These are phyloP conservation scores for Ia io DNA, from an alignment of 2,113 vertebrate species.

Conservation along the genomic window DNA sequence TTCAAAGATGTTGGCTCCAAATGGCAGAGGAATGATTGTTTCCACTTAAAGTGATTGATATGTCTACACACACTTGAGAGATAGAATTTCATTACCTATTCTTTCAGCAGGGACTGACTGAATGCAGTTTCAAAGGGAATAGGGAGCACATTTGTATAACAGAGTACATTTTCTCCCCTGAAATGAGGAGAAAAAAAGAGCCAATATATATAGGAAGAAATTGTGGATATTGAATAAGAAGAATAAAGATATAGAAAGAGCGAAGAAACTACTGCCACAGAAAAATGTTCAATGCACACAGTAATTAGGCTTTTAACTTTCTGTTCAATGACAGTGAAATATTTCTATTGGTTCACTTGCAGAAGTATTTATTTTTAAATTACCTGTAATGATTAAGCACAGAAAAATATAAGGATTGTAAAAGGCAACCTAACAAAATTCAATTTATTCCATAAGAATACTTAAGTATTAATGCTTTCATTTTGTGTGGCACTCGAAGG, in stretches of 20 bases:
- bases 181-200: neutral
- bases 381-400: slow-evolving; percentile 67
- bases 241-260: neutral
- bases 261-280: slow-evolving; percentile 7
- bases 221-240: slow-evolving; percentile 1
- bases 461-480: slow-evolving; percentile 80
- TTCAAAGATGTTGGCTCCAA: slow-evolving; percentile 70
- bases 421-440: slow-evolving; percentile 74
- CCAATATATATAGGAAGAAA: neutral
- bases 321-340: slow-evolving; percentile 57
- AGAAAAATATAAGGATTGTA: slow-evolving; percentile 32
- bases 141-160: slow-evolving; percentile 59
- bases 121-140: slow-evolving; percentile 50
- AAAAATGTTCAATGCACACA: slow-evolving; percentile 31
- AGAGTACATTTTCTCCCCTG: slow-evolving; percentile 40
- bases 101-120: slow-evolving; percentile 46
- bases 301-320: slow-evolving; percentile 46
- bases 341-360: slow-evolving; percentile 57
- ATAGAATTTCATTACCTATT: slow-evolving; percentile 73
- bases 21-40: slow-evolving; percentile 72
- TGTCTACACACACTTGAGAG: slow-evolving; percentile 68
- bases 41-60: slow-evolving; percentile 76
- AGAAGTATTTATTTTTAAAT: slow-evolving; percentile 77
- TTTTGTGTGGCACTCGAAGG: slow-evolving; percentile 70
- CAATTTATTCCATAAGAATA: slow-evolving; percentile 75